These are phyloP conservation scores for Leptoclinus maculatus DNA, from an alignment of 2,797 vertebrate genomes.

Conservation along the genomic window DNA sequence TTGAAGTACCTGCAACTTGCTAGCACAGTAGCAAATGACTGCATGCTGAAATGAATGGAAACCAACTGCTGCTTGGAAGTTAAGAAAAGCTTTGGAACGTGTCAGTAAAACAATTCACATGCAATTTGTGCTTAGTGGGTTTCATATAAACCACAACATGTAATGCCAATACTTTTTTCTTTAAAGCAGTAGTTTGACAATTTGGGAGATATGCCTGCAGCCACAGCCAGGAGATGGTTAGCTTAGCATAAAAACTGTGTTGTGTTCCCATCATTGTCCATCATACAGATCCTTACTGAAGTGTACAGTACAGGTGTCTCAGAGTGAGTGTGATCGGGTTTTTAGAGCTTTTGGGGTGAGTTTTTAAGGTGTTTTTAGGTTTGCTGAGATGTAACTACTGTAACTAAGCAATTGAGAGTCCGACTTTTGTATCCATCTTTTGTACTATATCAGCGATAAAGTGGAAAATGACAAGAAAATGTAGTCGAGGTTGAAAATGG, in stretches of 20 bases:
- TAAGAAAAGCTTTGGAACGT: not conserved
- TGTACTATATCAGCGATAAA: not conserved
- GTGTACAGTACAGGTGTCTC: not conserved
- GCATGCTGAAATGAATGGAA: not conserved
- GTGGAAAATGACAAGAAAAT: not conserved
- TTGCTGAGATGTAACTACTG: not conserved
- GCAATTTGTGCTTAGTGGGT: not conserved
- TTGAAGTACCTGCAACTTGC: not conserved
- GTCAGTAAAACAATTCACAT: not conserved
- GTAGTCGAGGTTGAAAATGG: not conserved
- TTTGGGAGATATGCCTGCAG: not conserved
- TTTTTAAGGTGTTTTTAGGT: not conserved
- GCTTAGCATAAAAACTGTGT: not conserved
- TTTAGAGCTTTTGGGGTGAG: too few relatives aligned
- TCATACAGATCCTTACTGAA: not conserved
- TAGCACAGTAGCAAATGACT: not conserved
- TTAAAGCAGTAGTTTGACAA: not conserved
- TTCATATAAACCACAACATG: too few relatives aligned
- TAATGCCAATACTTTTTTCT: not conserved
- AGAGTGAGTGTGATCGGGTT: too few relatives aligned
- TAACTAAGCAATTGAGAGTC: not conserved
- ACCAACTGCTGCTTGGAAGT: not conserved
- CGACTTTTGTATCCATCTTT: not conserved
- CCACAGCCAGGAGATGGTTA: not conserved
- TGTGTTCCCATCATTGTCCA: not conserved